phyloP scores from a whole-genome alignment of 2,113 vertebrate genomes.

The Saguinus imperator region DNA sequence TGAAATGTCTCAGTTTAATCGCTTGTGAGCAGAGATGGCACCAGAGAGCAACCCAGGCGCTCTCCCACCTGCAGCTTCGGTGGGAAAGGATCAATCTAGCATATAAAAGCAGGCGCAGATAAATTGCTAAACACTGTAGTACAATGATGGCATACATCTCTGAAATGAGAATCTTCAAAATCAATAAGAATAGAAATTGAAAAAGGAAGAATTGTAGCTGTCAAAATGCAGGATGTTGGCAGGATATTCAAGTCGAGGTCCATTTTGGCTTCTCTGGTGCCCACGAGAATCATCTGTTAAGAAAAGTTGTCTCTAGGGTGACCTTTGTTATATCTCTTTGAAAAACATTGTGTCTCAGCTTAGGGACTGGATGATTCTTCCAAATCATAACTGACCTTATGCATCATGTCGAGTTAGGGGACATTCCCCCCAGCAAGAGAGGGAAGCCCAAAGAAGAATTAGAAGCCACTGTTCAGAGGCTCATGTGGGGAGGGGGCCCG shows the following conservation, averaged over 20 bases:
- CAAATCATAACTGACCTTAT: conserved; percentile 35
- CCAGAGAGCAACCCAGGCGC: conserved; percentile 63
- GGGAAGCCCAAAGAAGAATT: background rate
- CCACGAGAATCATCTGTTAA: conserved; percentile 44
- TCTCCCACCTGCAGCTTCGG: background rate
- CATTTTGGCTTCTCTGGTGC: background rate
- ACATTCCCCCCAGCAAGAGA: background rate
- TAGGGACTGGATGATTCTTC: background rate
- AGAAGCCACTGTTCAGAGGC: background rate
- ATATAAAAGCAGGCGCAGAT: conserved; percentile 80
- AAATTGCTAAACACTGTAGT: conserved; percentile 82
- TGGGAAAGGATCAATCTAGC: conserved; percentile 79
- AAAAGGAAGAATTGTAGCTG: conserved; percentile 81
- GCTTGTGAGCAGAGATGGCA: conserved; percentile 60
- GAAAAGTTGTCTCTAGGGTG: conserved; percentile 56
- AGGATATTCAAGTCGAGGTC: conserved; percentile 33
- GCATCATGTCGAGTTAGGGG: background rate
- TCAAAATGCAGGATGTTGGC: conserved; percentile 43
- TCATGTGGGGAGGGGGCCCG: background rate
- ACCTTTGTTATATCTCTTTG: conserved; percentile 54
- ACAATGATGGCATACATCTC: conserved; percentile 82
- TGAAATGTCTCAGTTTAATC: conserved; percentile 64
- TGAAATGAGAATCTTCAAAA: conserved; percentile 82
- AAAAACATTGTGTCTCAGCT: conserved; percentile 34
- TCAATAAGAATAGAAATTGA: conserved; percentile 85